Evolutionary conservation across 2,797 vertebrate genomes (phyloP), one percentile per base, ranked within the genome.

Genomic region (Darevskia nairensis): DNA sequence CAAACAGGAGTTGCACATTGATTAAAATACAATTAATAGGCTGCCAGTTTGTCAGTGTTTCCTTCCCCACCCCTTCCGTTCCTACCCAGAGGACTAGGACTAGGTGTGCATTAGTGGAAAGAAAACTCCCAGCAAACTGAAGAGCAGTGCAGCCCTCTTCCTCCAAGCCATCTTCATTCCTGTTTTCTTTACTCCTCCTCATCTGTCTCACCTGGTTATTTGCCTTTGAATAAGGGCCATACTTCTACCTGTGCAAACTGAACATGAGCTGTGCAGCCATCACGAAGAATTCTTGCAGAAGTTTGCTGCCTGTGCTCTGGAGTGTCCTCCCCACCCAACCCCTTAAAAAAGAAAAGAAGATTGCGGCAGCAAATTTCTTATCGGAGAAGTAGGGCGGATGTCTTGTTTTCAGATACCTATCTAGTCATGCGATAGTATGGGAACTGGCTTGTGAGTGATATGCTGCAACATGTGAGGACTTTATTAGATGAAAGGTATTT

Each of bases 401-500:
- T 89, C 80, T 90, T 90, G 92, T 66, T 74, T 92, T 84, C 85
- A 92, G 91, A 91, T 91, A 88, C 55, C 69, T 80, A 86, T 89
- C 91, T 92, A 79, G 46, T 92, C 44, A 85, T 44, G 85, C 0
- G 0, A 8, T 85, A 44, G 44, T 86, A 88, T 90, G 41, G 78
- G 80, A 93, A 90, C n/a, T 86, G n/a, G 35, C 72, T 90, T 89
- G 83, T 69, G 69, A 88, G 85, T 91, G 90, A 89, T 79, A 3
- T 61, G 76, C 79, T 92, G 79, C 85, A 87, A 92, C 84, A 85
- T 89, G 82, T 88, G 75, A 72, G 50, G 84, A 69, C 64, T 91
- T 91, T 87, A 87, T 77, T 11, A 93, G 90, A 92, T 71, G 64
- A 89, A 85, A 78, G 13, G 66, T 90, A 82, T 77, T 59, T 89